Percentiles rank a stretch among this genome's conserved stretches.
phyloP scores from a whole-genome alignment of 2,113 vertebrate species.

The Vimba vimba region DNA sequence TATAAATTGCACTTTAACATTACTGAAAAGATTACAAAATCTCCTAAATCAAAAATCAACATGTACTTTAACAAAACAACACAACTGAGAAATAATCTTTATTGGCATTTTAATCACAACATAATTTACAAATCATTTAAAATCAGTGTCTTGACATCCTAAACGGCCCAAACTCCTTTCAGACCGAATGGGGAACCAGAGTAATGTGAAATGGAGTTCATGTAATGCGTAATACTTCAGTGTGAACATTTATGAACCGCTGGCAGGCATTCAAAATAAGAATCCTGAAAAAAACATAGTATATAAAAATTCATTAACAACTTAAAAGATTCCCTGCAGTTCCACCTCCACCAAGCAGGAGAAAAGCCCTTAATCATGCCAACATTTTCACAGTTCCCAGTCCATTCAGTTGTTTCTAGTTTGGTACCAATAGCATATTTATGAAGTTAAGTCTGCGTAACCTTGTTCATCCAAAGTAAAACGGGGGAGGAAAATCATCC shows the following conservation, averaged over 20 bases:
- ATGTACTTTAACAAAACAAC: neutral
- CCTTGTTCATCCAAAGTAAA: neutral
- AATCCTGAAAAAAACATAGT: neutral
- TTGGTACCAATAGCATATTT: neutral
- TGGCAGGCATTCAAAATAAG: neutral
- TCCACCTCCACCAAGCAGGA: neutral
- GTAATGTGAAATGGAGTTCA: neutral
- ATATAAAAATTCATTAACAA: neutral
- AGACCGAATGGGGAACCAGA: neutral
- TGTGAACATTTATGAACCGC: neutral
- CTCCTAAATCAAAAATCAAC: neutral
- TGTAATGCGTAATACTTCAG: neutral
- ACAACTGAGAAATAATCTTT: constrained; percentile 38
- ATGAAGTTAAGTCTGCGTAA: neutral
- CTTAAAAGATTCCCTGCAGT: constrained; percentile 17
- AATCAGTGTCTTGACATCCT: neutral
- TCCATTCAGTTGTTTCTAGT: neutral
- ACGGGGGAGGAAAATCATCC: neutral
- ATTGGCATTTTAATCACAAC: constrained; percentile 33
- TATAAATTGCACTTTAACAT: neutral
- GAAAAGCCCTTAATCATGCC: constrained; percentile 24
- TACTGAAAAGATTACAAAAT: neutral
- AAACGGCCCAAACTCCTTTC: neutral
- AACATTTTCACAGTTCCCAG: neutral
- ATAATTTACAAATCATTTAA: constrained; percentile 26